Evolutionary conservation across 2,797 vertebrate genomes (phyloP).

Genomic region (Erithacus rubecula): DNA sequence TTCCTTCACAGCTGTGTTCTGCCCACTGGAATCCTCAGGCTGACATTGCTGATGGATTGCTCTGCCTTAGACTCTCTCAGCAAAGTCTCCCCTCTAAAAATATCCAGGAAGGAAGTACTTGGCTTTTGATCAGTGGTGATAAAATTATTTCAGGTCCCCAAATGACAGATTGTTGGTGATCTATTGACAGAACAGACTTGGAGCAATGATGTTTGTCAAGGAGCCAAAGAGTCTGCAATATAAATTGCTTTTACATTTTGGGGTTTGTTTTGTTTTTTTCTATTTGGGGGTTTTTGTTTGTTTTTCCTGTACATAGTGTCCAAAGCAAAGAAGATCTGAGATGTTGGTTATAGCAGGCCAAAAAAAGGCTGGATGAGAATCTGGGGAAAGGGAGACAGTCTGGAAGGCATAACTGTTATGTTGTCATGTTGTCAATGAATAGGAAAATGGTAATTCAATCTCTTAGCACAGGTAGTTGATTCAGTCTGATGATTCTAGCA

Average conservation of each 20-base stretch:
- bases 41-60: not conserved
- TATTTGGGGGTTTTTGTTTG: not conserved
- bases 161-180: not conserved
- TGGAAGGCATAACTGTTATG: not conserved
- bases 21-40: not conserved
- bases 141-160: not conserved
- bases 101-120: not conserved
- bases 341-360: not conserved
- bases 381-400: not conserved
- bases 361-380: not conserved
- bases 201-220: not conserved
- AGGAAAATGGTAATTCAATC: not conserved
- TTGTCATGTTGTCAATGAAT: not conserved
- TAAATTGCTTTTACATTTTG: not conserved
- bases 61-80: not conserved
- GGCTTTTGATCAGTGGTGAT: constrained; percentile 2
- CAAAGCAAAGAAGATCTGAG: not conserved
- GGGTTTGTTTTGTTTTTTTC: not conserved
- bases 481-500: not conserved
- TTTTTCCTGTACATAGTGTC: not conserved
- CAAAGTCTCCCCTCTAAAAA: not conserved
- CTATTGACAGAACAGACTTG: not conserved
- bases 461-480: not conserved
- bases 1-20: not conserved
- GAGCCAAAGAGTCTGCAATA: not conserved